Base-by-base conservation (phyloP, 2,797 vertebrate species). In the Etheostoma nigrum region DNA sequence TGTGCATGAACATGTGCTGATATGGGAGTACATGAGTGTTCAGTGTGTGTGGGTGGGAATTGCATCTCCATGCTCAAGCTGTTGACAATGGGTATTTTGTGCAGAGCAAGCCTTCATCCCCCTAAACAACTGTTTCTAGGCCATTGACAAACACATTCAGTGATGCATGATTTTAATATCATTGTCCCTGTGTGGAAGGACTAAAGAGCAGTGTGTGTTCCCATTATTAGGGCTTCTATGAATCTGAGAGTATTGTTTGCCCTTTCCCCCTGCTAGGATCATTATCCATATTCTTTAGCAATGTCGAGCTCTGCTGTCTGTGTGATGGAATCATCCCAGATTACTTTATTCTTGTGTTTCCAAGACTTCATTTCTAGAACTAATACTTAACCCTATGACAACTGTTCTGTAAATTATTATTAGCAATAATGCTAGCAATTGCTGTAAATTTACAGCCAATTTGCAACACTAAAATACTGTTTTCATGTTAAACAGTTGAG, bases 161-260 rank as follows among this genome's bases (percentile, higher is more conserved):
- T 85, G 75, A 81, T 65, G 40, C 67, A 79, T 72, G 57, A 78
- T 75, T 74, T 82, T 79, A 88, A 85, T 88, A 59, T 74, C 45
- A 47, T 54, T 57, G 49, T 80, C 45, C 44, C 54, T 21, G 21
- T 76, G 65, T 83, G 61, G 60, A 59, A 23, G 23, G 25, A 55
- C n/a, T 63, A 44, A 66, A 51, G 62, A 71, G 13, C 13, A 16
- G 42, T 5, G 13, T 36, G 44, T 68, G 23, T 52, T 49, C 19
- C 54, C 30, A 67, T 16, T 13, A 18, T 67, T 47, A 47, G 19
- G 5, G 7, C 23, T 65, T 30, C 19, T 53, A 42, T 67, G 63
- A 74, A 30, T 79, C 68, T 47, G 10, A 10, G 3, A 63, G 45
- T n/a, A 51, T 14, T 13, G 10, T 13, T 42, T 23, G 21, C 9